These are phyloP conservation scores for Drosophila orosa DNA, from an alignment of 1,140 invertebrate species.

Conservation along the genomic window DNA sequence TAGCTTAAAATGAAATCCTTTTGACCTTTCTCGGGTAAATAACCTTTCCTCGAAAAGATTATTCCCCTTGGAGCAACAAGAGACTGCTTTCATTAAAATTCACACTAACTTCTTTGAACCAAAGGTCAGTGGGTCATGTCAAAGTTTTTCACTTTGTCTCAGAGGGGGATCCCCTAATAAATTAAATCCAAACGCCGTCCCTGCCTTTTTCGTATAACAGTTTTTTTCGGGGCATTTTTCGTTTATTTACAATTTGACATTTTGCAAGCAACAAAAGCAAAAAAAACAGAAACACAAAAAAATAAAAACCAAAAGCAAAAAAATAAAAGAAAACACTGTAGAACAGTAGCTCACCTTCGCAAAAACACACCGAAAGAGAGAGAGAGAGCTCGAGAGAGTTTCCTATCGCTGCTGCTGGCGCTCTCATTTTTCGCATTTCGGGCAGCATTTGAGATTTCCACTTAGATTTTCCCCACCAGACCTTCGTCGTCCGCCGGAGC, in stretches of 20 bases:
- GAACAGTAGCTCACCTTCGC: constrained; percentile 67
- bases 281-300: constrained; percentile 3
- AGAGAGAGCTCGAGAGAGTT: constrained; percentile 10
- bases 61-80: neutral
- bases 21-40: neutral
- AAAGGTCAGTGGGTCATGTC: constrained; percentile 25
- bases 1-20: neutral
- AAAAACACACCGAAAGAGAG: constrained; percentile 15
- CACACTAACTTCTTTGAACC: neutral
- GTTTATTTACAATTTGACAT: constrained; percentile 82
- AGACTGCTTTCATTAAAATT: neutral
- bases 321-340: constrained; percentile 26
- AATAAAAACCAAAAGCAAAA: constrained; percentile 29
- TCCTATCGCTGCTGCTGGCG: constrained; percentile 26
- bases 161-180: neutral
- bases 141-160: neutral
- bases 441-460: constrained; percentile 64
- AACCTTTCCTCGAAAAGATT: neutral
- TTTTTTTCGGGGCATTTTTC: constrained; percentile 61
- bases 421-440: constrained; percentile 45
- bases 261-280: constrained; percentile 55
- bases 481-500: constrained; percentile 66
- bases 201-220: constrained; percentile 65
- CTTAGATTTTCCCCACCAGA: constrained; percentile 77
- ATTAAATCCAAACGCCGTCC: constrained; percentile 1